Evolutionary conservation across 2,797 vertebrate genomes (phyloP).

Genomic region (Sandelia bainsii): DNA sequence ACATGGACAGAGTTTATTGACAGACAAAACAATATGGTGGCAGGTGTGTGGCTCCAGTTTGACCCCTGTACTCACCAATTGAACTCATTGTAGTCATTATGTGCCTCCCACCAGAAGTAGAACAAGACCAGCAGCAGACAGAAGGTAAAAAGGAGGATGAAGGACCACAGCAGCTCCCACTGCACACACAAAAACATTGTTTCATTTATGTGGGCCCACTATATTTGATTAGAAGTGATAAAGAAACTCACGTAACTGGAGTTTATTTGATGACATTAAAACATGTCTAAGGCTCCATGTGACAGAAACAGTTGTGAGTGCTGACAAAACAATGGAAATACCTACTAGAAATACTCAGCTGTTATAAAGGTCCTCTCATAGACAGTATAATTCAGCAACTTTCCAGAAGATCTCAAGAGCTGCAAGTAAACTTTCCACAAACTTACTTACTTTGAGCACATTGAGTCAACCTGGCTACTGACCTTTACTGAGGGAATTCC

Average conservation of each 20-base stretch:
- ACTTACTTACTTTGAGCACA: background rate
- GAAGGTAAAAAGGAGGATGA: constrained; percentile 85
- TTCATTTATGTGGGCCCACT: background rate
- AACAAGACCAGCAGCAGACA: constrained; percentile 85
- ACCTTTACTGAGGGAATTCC: constrained; percentile 56
- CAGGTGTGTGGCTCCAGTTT: background rate
- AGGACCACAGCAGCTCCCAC: constrained; percentile 87
- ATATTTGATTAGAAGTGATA: constrained; percentile 6
- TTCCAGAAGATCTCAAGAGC: constrained; percentile 1
- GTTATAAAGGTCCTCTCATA: background rate
- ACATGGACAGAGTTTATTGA: constrained; percentile 19
- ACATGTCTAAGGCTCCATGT: background rate
- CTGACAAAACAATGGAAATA: constrained; percentile 1
- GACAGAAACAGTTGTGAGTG: background rate
- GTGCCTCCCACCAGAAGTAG: constrained; percentile 88
- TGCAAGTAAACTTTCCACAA: constrained; percentile 15
- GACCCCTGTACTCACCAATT: constrained; percentile 81
- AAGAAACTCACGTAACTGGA: background rate
- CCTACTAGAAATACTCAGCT: background rate
- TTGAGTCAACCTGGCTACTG: constrained; percentile 11
- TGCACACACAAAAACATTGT: constrained; percentile 41
- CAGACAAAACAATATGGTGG: constrained; percentile 31
- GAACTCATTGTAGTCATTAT: constrained; percentile 87
- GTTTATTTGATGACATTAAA: background rate
- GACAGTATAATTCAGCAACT: background rate